Base-by-base conservation (phyloP, 1,140 invertebrate species). In the Papilio polytes region DNA sequence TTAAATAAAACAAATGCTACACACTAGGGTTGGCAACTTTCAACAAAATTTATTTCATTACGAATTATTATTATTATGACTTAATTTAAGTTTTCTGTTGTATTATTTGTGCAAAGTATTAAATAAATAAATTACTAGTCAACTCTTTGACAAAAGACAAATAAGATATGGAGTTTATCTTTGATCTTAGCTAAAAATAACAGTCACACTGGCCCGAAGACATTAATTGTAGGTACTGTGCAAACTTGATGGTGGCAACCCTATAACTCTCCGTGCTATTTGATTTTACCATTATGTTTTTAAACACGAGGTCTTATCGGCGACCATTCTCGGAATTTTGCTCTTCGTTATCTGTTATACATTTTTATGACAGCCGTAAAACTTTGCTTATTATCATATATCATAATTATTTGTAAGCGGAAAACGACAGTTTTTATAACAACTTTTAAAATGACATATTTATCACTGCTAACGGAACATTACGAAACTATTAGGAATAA, bases 341-440 rank as follows among this genome's bases (percentile, higher is more conserved):
- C 56, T 63, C 77, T 22, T 15, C 15, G 56, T 66, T 78, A 78
- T 78, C 77, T 46, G 22, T 70, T 70, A 2, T 31, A 70, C 77
- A 31, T 78, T 78, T 66, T 63, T 46, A 78, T 66, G 77, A 63
- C 77, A 63, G 41, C 9, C 77, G 46, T 78, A 78, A 66, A 78
- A 78, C 77, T 78, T 15, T 36, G 26, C 26, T 70, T 70, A 8
- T 44, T 59, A 78, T 78, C 74, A 31, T 78, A 59, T 51, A 51
- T 76, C 74, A 78, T 56, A 59, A 78, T 78, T 78, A 53, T 78
- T 51, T 59, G 48, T 31, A 7, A 26, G 53, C 46, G 46, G 44
- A 70, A 31, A 70, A 70, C 63, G 63, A 70, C 22, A 7, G 46
- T 53, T 76, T 74, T 46, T 53, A 13, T 76, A 15, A 12, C 8